Percentiles rank a stretch among this genome's conserved stretches.
These are phyloP conservation scores for Nipponacmea schrenckii DNA, from an alignment of 2,888 invertebrate species.

Conservation along the genomic window DNA sequence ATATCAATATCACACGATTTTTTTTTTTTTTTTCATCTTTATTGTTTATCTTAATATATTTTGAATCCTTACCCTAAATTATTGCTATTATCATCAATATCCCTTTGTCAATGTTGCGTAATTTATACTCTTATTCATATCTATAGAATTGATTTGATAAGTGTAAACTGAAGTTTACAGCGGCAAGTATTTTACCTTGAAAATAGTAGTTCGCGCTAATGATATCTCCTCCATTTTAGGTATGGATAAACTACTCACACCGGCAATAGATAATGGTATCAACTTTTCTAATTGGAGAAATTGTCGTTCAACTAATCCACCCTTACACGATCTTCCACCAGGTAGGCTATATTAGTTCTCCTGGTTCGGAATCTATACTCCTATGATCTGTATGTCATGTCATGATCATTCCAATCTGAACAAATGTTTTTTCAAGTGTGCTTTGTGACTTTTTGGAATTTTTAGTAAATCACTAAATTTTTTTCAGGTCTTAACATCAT, in stretches of 20 bases:
- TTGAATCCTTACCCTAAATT: too few species aligned
- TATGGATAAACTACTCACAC: slow-evolving; percentile 41
- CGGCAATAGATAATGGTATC: slow-evolving; percentile 24
- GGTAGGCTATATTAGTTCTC: slow-evolving; percentile 32
- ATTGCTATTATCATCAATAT: too few species aligned
- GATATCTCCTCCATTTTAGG: slow-evolving; percentile 27
- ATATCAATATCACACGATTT: too few species aligned
- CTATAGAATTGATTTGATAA: too few species aligned
- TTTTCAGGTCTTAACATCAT: slow-evolving; percentile 51
- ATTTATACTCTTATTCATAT: too few species aligned
- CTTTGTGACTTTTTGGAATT: not conserved
- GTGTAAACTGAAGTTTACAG: not conserved
- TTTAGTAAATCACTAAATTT: not conserved
- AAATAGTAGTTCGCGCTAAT: too few species aligned
- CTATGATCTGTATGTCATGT: not conserved
- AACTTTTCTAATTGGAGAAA: slow-evolving; percentile 41
- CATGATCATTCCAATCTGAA: not conserved
- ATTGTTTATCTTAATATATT: too few species aligned
- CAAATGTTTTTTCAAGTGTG: not conserved
- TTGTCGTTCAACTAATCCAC: slow-evolving; percentile 45
- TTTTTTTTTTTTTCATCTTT: too few species aligned
- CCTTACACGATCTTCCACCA: slow-evolving; percentile 51
- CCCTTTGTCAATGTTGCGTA: too few species aligned
- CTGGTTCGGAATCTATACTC: too few species aligned
- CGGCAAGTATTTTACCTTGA: too few species aligned